Evolutionary conservation across 1,140 invertebrate genomes (phyloP).

Genomic region (Notospermus geniculatus): DNA sequence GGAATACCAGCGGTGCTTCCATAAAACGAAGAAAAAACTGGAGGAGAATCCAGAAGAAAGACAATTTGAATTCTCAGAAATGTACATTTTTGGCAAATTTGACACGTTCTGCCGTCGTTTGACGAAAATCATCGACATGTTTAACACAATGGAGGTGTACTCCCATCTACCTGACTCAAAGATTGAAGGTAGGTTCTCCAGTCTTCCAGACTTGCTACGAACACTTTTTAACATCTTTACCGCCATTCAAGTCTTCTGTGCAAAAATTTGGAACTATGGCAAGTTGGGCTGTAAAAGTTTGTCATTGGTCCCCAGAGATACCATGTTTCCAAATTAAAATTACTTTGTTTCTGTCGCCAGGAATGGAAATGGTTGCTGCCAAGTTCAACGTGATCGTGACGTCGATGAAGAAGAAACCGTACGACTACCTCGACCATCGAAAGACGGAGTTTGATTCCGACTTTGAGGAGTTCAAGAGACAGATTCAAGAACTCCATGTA

Average conservation of each 20-base stretch:
- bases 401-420: conserved; percentile 76
- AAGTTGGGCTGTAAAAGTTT: no score
- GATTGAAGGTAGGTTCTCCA: conserved; percentile 71
- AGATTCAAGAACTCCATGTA: conserved; percentile 74
- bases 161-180: conserved; percentile 76
- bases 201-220: neutral
- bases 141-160: conserved; percentile 86
- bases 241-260: no score
- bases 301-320: no score
- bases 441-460: conserved; percentile 85
- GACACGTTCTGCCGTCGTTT: conserved; percentile 86
- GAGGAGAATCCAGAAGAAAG: conserved; percentile 60
- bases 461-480: conserved; percentile 76
- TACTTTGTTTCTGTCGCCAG: conserved; percentile 60
- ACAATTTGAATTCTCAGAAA: conserved; percentile 89
- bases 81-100: conserved; percentile 95
- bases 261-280: no score
- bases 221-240: no score
- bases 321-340: no score
- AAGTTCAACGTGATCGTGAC: conserved; percentile 60
- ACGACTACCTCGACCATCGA: conserved; percentile 88
- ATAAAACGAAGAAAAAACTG: conserved; percentile 58
- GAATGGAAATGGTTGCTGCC: conserved; percentile 67
- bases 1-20: conserved; percentile 63
- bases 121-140: conserved; percentile 86